These are phyloP conservation scores for Montipora capricornis DNA, from an alignment of 64 coral and sea anemone species.

Conservation along the genomic window DNA sequence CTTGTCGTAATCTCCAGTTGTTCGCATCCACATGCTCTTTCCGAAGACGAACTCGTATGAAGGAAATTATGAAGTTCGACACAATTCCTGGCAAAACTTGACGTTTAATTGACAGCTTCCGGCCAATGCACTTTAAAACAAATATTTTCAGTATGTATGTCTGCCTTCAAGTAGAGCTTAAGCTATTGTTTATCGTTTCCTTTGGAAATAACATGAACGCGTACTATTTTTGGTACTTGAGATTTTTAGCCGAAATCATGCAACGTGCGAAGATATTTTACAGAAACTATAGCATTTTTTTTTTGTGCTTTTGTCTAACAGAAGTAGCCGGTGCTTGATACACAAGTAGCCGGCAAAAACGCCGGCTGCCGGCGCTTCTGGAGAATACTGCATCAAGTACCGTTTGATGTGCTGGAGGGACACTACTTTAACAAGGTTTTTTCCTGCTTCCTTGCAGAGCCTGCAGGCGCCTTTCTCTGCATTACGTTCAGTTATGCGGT, in stretches of 20 bases:
- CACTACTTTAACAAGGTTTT: no score
- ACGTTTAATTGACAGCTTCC: slow-evolving; percentile 27
- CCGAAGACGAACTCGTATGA: neutral
- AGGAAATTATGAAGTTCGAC: slow-evolving; percentile 35
- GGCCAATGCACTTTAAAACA: slow-evolving; percentile 24
- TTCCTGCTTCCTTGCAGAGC: no score
- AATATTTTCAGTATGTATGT: slow-evolving; percentile 2
- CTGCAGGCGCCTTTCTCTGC: no score
- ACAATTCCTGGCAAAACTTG: slow-evolving; percentile 20
- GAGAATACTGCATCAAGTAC: neutral
- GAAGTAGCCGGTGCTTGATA: slow-evolving; percentile 8
- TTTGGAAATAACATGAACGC: slow-evolving; percentile 19
- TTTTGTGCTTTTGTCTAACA: neutral
- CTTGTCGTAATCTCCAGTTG: neutral
- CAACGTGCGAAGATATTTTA: slow-evolving; percentile 3
- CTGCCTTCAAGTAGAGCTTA: neutral
- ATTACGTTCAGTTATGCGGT: no score
- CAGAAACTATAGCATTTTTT: neutral
- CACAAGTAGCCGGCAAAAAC: slow-evolving; percentile 17
- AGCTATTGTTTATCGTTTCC: slow-evolving; percentile 28
- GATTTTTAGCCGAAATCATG: neutral
- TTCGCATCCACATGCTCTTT: neutral
- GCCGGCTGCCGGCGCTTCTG: neutral
- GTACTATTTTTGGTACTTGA: slow-evolving; percentile 26
- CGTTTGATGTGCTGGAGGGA: no score